Evolutionary conservation across 2,888 invertebrate species (phyloP).

Genomic region (Caprella mutica): DNA sequence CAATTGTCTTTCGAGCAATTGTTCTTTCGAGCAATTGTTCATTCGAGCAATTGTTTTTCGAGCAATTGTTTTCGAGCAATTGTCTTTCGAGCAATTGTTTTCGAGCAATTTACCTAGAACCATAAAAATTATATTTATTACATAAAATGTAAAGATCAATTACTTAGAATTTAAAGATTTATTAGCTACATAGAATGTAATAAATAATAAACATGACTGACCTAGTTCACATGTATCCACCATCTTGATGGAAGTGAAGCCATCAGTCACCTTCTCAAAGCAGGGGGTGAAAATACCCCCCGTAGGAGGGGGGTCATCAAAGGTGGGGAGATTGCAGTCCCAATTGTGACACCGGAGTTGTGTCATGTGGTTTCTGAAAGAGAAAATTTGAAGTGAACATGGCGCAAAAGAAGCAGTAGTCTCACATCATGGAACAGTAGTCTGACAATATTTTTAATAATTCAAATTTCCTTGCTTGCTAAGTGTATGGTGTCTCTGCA

Average conservation of each 20-base stretch:
- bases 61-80: too few species aligned
- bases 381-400: not conserved
- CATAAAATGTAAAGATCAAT: not conserved
- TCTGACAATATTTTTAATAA: not conserved
- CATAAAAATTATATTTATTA: too few species aligned
- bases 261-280: slow-evolving; percentile 55
- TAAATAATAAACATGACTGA: not conserved
- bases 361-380: slow-evolving; percentile 34
- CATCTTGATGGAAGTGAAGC: slow-evolving; percentile 57
- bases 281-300: slow-evolving; percentile 43
- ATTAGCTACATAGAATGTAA: not conserved
- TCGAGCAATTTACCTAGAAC: too few species aligned
- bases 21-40: too few species aligned
- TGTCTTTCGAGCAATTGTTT: too few species aligned
- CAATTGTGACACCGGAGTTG: slow-evolving; percentile 58
- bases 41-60: too few species aligned
- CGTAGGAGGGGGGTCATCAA: slow-evolving; percentile 43
- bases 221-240: slow-evolving; percentile 40
- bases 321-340: slow-evolving; percentile 42
- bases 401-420: not conserved
- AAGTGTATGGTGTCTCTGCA: not conserved
- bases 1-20: too few species aligned
- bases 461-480: not conserved
- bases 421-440: not conserved
- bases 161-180: not conserved